These are phyloP conservation scores for Melanostoma mellinum DNA, from an alignment of 2,888 invertebrate species.

Conservation along the genomic window DNA sequence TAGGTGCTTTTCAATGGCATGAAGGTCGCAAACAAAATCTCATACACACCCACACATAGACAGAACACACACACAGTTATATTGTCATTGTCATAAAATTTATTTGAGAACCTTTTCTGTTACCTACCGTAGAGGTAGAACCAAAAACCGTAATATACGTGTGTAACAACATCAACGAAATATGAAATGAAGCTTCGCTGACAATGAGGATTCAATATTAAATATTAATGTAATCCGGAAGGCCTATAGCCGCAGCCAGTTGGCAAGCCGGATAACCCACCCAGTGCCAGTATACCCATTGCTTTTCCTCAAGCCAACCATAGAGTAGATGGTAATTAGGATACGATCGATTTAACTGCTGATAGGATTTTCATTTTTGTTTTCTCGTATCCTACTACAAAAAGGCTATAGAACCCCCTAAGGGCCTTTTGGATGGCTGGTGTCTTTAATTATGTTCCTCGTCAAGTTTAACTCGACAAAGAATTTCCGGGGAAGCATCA, in stretches of 20 bases:
- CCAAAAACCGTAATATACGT: conserved; percentile 25
- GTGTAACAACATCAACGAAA: conserved; percentile 59
- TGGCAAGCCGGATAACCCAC: background rate
- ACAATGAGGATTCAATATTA: conserved; percentile 63
- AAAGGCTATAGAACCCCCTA: conserved; percentile 1
- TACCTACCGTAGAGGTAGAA: conserved; percentile 22
- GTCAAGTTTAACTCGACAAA: conserved; percentile 40
- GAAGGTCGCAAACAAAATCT: conserved; percentile 29
- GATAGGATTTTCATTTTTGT: conserved; percentile 64
- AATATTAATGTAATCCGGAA: conserved; percentile 67
- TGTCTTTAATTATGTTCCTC: conserved; percentile 25
- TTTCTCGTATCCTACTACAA: conserved; percentile 8
- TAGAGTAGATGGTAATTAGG: conserved; percentile 64
- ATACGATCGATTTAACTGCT: conserved; percentile 69
- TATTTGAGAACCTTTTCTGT: conserved; percentile 60
- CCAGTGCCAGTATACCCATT: conserved; percentile 10
- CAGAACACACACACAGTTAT: background rate
- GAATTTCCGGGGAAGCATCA: conserved; percentile 29
- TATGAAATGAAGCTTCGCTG: conserved; percentile 57
- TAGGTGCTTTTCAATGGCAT: conserved; percentile 36
- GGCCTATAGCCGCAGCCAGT: conserved; percentile 39
- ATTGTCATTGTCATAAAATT: conserved; percentile 62
- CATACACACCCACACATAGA: too few species aligned
- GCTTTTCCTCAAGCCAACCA: conserved; percentile 27
- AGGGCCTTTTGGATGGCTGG: background rate